phyloP scores from a whole-genome alignment of 2,888 invertebrate species.

The Augochlorella aurata region DNA sequence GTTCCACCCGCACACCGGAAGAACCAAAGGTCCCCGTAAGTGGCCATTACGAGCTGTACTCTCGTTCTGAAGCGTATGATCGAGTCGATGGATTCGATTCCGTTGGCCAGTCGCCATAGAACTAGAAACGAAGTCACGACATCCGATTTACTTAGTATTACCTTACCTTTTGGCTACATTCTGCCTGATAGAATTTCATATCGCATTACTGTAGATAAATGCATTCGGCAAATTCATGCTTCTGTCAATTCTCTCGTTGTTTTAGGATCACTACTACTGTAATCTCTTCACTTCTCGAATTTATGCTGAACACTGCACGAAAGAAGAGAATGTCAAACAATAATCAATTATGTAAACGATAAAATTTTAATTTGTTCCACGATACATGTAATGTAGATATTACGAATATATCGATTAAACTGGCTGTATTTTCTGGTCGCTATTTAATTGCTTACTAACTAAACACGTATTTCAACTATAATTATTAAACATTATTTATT shows the following conservation, averaged over 20 bases:
- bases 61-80: conserved; percentile 49
- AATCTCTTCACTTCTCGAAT: too few species aligned
- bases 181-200: conserved; percentile 26
- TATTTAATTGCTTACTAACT: too few species aligned
- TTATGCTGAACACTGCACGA: too few species aligned
- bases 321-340: too few species aligned
- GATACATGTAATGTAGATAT: too few species aligned
- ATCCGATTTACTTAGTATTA: conserved; percentile 43
- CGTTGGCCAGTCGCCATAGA: conserved; percentile 50
- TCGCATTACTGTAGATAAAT: conserved; percentile 34
- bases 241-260: conserved; percentile 5
- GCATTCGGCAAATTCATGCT: conserved; percentile 14
- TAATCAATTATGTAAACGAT: too few species aligned
- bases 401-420: too few species aligned
- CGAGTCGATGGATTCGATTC: conserved; percentile 48
- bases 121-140: conserved; percentile 39
- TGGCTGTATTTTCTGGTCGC: too few species aligned
- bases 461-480: too few species aligned
- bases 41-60: conserved; percentile 43
- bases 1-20: conserved; percentile 5
- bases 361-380: too few species aligned
- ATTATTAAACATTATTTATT: too few species aligned
- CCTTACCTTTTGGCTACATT: conserved; percentile 34
- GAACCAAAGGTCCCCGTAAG: conserved; percentile 38
- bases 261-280: too few species aligned